Evolutionary conservation across 2,113 vertebrate genomes (phyloP).

Genomic region (Pelusios castaneus): DNA sequence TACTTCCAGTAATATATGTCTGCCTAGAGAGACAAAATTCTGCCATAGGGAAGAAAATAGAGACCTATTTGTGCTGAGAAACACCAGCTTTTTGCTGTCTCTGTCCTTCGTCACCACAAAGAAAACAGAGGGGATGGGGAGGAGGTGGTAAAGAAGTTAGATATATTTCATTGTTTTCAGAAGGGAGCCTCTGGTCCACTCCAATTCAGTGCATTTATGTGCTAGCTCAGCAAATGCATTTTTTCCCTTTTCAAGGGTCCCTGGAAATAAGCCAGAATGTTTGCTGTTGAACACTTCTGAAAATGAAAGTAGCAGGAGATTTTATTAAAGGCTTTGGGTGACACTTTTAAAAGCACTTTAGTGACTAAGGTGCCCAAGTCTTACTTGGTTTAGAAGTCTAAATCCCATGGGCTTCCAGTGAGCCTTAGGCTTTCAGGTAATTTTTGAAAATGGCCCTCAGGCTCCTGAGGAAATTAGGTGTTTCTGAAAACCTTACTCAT

Average conservation of each 20-base stretch:
- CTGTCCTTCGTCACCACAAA: background rate
- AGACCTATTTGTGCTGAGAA: accelerated
- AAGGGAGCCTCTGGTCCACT: background rate
- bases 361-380: accelerated
- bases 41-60: accelerated
- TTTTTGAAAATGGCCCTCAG: background rate
- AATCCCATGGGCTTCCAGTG: background rate
- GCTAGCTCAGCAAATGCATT: accelerated
- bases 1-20: background rate
- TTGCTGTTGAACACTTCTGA: background rate
- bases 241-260: background rate
- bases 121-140: background rate
- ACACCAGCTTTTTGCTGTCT: background rate
- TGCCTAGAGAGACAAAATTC: background rate
- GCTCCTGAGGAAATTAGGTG: background rate
- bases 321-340: background rate
- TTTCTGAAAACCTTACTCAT: background rate
- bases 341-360: background rate
- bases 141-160: background rate
- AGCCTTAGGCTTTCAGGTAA: background rate
- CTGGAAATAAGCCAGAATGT: background rate
- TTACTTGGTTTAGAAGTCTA: background rate
- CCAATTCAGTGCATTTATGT: background rate
- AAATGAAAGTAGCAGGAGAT: background rate
- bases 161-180: background rate